Evolutionary conservation across 2,797 vertebrate species (phyloP), one percentile per base, ranked within the genome.

Genomic region (Paedocypris micromegethes): DNA sequence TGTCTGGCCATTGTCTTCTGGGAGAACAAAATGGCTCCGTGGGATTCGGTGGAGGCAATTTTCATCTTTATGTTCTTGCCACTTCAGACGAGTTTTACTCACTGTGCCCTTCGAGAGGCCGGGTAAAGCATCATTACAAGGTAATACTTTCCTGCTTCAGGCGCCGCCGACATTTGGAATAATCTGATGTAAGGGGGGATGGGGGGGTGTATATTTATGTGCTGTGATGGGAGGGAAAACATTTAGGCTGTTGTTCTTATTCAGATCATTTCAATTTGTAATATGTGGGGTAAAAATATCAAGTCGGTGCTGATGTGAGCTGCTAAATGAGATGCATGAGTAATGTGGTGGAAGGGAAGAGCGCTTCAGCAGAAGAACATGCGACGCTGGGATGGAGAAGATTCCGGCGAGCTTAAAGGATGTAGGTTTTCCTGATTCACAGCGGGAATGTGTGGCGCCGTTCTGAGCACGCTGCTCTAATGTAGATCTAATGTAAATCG

Each of bases 271-370:
- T 79, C 79, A 79, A 85, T 84, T 76, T 85, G 82, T 80, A 77
- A 82, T 62, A 66, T 73, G 80, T 70, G 38, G 74, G 69, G 80
- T 76, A 74, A 82, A 75, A 82, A 85, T 83, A 75, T 83, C 84
- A 82, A 82, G 80, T 81, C 82, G 80, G 79, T 78, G 75, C 69
- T 73, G 80, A 77, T 86, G 83, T 84, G 85, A 87, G 83, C 82
- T 82, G 87, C 82, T 83, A 86, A 88, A 86, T 87, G 83, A 87
- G 85, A 87, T 83, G 75, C 83, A 83, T 82, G 86, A 84, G 82
- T 43, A 77, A 83, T 78, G 79, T 82, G 81, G 80, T 78, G 74
- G 77, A 70, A 78, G 83, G 81, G 82, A 84, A 83, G 81, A 79
- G 83, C 65, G 80, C 79, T 86, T 83, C 81, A 87, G 82, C 83